Conservation (phyloP, 2,797 vertebrate species). For the Pempheris klunzingeri region DNA sequence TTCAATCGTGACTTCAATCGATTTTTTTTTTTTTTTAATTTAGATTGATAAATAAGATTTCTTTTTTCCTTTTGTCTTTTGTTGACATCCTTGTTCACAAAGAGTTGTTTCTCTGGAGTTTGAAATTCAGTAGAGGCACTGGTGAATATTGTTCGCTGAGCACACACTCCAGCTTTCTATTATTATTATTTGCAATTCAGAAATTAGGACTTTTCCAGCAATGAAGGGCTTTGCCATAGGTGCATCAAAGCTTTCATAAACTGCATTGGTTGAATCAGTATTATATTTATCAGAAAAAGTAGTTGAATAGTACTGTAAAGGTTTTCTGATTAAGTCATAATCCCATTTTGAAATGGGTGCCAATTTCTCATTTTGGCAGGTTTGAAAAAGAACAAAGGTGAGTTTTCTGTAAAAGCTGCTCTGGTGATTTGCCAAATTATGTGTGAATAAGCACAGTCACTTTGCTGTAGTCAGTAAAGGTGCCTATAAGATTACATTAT, state of each 20-base stretch:
- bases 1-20: neutral
- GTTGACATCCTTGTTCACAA: neutral
- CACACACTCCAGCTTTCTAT: neutral
- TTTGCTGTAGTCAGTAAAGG: neutral
- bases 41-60: neutral
- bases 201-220: neutral
- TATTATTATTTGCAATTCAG: neutral
- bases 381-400: conserved; percentile 8
- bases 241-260: neutral
- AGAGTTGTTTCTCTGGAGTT: conserved; percentile 5
- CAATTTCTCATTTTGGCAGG: conserved; percentile 12
- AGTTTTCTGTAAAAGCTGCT: neutral
- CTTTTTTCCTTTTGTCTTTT: neutral
- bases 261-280: neutral
- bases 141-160: neutral
- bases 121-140: neutral
- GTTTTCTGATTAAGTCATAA: conserved; percentile 14
- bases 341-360: neutral
- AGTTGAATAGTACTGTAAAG: neutral
- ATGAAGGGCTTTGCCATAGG: neutral
- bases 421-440: neutral
- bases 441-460: neutral
- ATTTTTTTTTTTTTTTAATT: neutral
- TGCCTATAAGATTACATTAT: neutral
- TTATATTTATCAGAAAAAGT: neutral